A percentile compares a stretch with the other conserved stretches of the same genome.
phyloP scores from a whole-genome alignment of 2,888 invertebrate species.

The Cephus pulcher region DNA sequence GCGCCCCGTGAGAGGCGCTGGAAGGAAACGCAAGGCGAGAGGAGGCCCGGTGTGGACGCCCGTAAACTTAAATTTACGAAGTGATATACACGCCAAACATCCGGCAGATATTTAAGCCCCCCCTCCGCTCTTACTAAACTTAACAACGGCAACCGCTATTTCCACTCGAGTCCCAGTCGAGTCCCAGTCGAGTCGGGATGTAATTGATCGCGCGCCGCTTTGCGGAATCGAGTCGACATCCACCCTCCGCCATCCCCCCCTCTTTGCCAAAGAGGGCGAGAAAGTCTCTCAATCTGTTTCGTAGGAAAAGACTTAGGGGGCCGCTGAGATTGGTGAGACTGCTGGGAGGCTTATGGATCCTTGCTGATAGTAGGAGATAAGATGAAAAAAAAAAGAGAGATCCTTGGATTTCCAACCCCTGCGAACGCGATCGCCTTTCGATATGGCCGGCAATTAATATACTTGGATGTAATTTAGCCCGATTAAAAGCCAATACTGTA shows the following conservation, averaged over 20 bases:
- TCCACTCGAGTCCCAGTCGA: conserved; percentile 26
- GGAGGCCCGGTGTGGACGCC: conserved; percentile 38
- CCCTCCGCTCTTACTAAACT: conserved; percentile 45
- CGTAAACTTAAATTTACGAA: conserved; percentile 64
- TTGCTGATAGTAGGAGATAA: neutral
- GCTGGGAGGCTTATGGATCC: neutral
- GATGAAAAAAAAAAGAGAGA: neutral
- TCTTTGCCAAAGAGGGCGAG: neutral
- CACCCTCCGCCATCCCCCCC: too few relatives aligned
- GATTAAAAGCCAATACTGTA: conserved; percentile 42
- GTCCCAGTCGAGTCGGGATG: conserved; percentile 23
- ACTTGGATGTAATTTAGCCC: conserved; percentile 42
- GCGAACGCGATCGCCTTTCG: neutral
- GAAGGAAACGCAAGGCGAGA: conserved; percentile 9
- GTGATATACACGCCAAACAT: conserved; percentile 64
- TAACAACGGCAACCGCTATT: conserved; percentile 55
- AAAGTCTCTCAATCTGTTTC: neutral
- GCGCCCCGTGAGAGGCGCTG: conserved; percentile 14
- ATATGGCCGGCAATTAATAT: conserved; percentile 34
- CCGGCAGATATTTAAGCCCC: conserved; percentile 63
- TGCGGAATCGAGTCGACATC: neutral
- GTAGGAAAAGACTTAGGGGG: neutral
- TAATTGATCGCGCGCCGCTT: neutral
- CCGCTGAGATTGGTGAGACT: neutral
- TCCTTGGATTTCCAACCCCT: conserved; percentile 10